Percentiles rank a stretch among this genome's conserved stretches.
phyloP scores from a whole-genome alignment of 2,113 vertebrate species.

The Recurvirostra avosetta region DNA sequence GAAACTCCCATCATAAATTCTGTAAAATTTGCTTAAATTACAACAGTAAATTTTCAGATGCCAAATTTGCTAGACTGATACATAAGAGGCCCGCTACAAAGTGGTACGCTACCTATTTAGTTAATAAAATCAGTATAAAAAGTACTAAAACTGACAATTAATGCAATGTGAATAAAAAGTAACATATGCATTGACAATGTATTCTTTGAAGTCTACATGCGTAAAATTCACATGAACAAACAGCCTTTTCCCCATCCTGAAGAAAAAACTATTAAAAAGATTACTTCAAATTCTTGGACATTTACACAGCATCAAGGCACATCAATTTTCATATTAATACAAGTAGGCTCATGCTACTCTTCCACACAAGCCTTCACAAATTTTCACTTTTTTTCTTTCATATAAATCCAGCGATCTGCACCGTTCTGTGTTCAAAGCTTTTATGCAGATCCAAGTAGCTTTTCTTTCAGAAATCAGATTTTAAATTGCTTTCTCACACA shows the following conservation, averaged over 20 bases:
- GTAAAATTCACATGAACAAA: neutral
- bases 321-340: neutral
- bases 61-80: neutral
- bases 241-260: neutral
- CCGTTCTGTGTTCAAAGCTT: neutral
- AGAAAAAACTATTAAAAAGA: neutral
- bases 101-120: neutral
- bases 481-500: slow-evolving; percentile 8
- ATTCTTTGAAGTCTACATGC: neutral
- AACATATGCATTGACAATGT: neutral
- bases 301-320: neutral
- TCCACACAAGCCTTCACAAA: neutral
- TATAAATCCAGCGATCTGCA: neutral
- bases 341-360: neutral
- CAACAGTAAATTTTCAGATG: neutral
- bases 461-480: slow-evolving; percentile 17
- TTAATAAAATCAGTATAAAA: neutral
- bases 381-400: neutral
- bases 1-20: neutral
- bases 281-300: neutral
- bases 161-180: neutral
- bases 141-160: neutral
- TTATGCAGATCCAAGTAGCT: neutral
- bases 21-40: neutral
- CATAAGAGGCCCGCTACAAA: accelerated